phyloP scores from a whole-genome alignment of 2,797 vertebrate species.

The Gobio occitaniae region DNA sequence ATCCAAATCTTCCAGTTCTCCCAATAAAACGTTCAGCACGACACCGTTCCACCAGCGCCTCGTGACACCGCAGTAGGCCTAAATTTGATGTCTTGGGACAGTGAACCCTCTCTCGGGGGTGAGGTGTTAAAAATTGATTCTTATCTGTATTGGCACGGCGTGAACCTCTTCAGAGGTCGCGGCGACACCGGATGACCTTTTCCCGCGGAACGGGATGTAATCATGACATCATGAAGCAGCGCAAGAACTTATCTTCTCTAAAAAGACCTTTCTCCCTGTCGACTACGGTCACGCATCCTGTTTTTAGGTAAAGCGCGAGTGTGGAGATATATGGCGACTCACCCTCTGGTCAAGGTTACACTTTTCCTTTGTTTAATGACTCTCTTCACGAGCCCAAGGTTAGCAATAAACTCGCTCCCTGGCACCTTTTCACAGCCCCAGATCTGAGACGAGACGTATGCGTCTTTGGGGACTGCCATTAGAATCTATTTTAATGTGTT shows the following conservation, averaged over 20 bases:
- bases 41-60: conserved; percentile 69
- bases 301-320: conserved; percentile 45
- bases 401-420: conserved; percentile 56
- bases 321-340: conserved; percentile 60
- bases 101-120: conserved; percentile 74
- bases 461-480: conserved; percentile 57
- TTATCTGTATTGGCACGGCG: conserved; percentile 73
- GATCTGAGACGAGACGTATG: conserved; percentile 54
- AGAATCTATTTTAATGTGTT: conserved; percentile 54
- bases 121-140: conserved; percentile 81
- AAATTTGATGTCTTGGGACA: conserved; percentile 76
- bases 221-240: conserved; percentile 64
- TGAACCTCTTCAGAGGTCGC: conserved; percentile 55
- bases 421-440: conserved; percentile 56
- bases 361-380: conserved; percentile 67
- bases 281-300: conserved; percentile 30
- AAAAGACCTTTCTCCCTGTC: neutral
- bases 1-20: conserved; percentile 73
- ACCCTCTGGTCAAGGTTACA: conserved; percentile 62
- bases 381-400: conserved; percentile 61
- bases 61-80: conserved; percentile 71
- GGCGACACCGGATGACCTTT: conserved; percentile 47
- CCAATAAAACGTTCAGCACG: conserved; percentile 75
- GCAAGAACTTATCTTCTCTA: conserved; percentile 49
- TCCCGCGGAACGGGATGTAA: conserved; percentile 49